Conservation (phyloP, 2,797 vertebrate species). For the Acestrorhynchus altus region DNA sequence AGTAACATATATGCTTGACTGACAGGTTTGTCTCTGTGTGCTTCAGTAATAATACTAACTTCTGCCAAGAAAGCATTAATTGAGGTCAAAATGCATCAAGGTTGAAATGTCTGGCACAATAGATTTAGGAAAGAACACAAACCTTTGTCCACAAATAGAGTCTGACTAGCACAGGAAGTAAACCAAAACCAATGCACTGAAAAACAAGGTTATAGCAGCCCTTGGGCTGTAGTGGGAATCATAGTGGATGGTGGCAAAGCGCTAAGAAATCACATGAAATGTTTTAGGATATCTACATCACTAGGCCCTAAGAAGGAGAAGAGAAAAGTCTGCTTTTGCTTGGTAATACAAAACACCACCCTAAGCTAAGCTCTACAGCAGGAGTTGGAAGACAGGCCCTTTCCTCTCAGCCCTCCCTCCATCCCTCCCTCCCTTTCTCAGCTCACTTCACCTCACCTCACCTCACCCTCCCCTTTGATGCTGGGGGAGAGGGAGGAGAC, state of each 20-base stretch:
- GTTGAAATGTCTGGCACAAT: constrained; percentile 23
- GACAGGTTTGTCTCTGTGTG: constrained; percentile 1
- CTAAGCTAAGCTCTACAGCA: constrained; percentile 53
- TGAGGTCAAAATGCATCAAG: constrained; percentile 1
- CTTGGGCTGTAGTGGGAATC: constrained; percentile 13
- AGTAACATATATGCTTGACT: constrained; percentile 1
- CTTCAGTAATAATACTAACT: constrained; percentile 12
- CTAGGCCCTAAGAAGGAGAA: constrained; percentile 67
- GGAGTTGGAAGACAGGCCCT: constrained; percentile 56
- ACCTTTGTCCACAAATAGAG: constrained; percentile 39
- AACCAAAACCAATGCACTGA: constrained; percentile 22
- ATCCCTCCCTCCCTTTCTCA: not conserved
- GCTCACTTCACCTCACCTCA: not conserved
- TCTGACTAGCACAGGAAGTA: constrained; percentile 2
- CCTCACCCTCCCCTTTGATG: not conserved
- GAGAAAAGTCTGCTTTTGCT: constrained; percentile 56
- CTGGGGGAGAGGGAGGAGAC: not conserved
- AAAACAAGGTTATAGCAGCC: constrained; percentile 18
- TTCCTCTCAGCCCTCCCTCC: constrained; percentile 41
- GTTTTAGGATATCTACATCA: constrained; percentile 63
- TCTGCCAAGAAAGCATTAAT: not conserved
- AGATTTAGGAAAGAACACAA: constrained; percentile 41
- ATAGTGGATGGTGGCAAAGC: not conserved
- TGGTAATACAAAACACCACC: constrained; percentile 68
- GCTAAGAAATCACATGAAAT: constrained; percentile 52